Percentiles rank a stretch among this genome's conserved stretches.
Evolutionary conservation across 2,888 invertebrate genomes (phyloP).

Genomic region (Diadromus collaris): DNA sequence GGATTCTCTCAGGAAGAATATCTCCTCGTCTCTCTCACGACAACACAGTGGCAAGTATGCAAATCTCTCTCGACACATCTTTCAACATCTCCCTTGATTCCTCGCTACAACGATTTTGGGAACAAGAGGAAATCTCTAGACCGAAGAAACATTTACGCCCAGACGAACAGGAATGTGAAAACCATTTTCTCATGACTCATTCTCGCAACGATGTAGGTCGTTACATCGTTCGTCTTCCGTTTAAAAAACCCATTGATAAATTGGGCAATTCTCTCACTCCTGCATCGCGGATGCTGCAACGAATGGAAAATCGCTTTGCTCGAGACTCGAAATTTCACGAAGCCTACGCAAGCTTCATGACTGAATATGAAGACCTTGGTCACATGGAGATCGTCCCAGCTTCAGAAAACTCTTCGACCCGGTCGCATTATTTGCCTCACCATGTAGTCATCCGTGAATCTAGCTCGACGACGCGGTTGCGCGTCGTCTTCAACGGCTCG

Average conservation of each 20-base stretch:
- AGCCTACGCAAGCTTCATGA: constrained; percentile 22
- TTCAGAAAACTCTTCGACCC: neutral
- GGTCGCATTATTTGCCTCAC: constrained; percentile 46
- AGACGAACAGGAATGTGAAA: constrained; percentile 19
- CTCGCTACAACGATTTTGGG: neutral
- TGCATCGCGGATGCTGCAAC: constrained; percentile 13
- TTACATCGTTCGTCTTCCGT: neutral
- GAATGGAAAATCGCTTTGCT: neutral
- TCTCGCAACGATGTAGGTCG: neutral
- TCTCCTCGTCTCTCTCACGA: neutral
- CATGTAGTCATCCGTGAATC: constrained; percentile 71
- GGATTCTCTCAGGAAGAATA: neutral
- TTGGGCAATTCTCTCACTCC: neutral
- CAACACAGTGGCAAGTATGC: neutral
- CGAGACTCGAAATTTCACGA: neutral
- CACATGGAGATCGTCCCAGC: constrained; percentile 21
- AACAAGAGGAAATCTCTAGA: neutral
- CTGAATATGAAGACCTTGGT: constrained; percentile 10
- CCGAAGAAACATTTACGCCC: neutral
- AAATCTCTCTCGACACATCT: neutral
- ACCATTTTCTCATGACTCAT: constrained; percentile 8
- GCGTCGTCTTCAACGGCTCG: constrained; percentile 74
- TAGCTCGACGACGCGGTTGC: constrained; percentile 70
- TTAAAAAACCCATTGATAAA: neutral
- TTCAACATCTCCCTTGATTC: too few relatives aligned